A percentile compares a stretch with the other conserved stretches of the same genome.
These are phyloP conservation scores for Polymixis flavicincta DNA, from an alignment of 2,888 invertebrate species.

Conservation along the genomic window DNA sequence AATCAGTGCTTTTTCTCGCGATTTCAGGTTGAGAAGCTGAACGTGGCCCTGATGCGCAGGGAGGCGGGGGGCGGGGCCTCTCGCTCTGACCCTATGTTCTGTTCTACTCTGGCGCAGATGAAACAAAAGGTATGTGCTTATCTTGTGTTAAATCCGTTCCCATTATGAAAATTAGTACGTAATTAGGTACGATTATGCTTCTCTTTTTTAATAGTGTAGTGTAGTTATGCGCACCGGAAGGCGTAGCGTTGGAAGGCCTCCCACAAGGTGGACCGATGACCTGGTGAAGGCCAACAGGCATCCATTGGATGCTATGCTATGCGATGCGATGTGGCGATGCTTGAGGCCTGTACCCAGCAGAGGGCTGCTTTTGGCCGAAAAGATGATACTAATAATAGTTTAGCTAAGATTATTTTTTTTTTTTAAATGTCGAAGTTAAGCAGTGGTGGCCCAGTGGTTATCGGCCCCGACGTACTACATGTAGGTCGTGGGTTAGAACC, in stretches of 20 bases:
- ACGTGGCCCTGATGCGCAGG: slow-evolving; percentile 80
- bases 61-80: slow-evolving; percentile 79
- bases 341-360: neutral
- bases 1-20: neutral
- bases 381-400: no score
- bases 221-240: neutral
- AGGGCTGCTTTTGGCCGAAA: no score
- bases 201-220: neutral
- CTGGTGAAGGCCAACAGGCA: neutral
- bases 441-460: no score
- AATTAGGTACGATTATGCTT: neutral
- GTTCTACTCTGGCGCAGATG: slow-evolving; percentile 89
- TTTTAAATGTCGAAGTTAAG: no score
- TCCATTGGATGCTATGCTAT: neutral
- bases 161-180: neutral
- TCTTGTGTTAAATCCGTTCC: neutral
- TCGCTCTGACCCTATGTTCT: slow-evolving; percentile 80
- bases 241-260: neutral
- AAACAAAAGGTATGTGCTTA: slow-evolving; percentile 87
- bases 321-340: neutral
- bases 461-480: no score
- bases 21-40: slow-evolving; percentile 92
- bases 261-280: neutral
- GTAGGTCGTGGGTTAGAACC: no score
- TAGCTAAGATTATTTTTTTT: no score